Conservation (phyloP, 2,113 vertebrate species). For the Oreotrochilus melanogaster region DNA sequence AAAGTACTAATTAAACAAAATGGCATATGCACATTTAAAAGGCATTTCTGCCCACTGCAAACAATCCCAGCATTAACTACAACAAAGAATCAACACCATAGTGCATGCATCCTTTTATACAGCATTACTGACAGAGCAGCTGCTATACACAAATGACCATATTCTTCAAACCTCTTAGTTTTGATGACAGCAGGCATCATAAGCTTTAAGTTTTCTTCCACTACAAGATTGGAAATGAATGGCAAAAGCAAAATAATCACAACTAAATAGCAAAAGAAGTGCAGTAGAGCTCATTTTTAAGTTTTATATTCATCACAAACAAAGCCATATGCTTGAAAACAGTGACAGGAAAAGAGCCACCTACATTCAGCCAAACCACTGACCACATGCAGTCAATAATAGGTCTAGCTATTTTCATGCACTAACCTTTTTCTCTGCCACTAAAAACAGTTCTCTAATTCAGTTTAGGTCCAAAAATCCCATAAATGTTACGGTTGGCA, state of each 20-base stretch:
- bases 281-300: slow-evolving; percentile 43
- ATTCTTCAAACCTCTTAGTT: slow-evolving; percentile 12
- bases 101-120: background rate
- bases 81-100: background rate
- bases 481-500: slow-evolving; percentile 62
- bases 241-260: slow-evolving; percentile 15
- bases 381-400: slow-evolving; percentile 76
- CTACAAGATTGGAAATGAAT: slow-evolving; percentile 16
- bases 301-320: slow-evolving; percentile 45
- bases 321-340: slow-evolving; percentile 70
- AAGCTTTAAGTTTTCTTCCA: background rate
- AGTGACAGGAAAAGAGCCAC: slow-evolving; percentile 75
- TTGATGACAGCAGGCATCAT: slow-evolving; percentile 29
- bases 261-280: slow-evolving; percentile 28
- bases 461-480: slow-evolving; percentile 69
- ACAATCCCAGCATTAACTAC: background rate
- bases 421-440: slow-evolving; percentile 71
- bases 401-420: slow-evolving; percentile 77
- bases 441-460: slow-evolving; percentile 75
- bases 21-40: background rate
- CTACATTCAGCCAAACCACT: slow-evolving; percentile 70
- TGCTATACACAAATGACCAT: background rate
- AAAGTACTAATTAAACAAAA: background rate
- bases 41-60: background rate
- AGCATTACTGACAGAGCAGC: slow-evolving; percentile 1